These are phyloP conservation scores for Drosophila rubida DNA, from an alignment of 2,888 invertebrate genomes.

Conservation along the genomic window DNA sequence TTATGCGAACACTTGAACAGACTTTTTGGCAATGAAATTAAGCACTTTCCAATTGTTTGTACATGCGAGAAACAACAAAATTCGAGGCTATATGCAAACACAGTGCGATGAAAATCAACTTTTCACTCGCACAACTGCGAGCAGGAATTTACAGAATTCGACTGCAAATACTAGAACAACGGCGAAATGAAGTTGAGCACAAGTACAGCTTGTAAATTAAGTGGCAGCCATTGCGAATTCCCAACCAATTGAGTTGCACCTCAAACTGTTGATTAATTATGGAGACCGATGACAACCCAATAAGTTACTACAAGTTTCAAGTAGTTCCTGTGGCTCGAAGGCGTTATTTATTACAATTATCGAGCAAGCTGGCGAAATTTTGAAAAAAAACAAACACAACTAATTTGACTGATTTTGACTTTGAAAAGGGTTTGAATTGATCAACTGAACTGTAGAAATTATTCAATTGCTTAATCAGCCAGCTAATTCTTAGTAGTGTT, in stretches of 20 bases:
- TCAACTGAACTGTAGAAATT: no score
- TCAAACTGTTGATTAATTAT: neutral
- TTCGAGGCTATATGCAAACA: neutral
- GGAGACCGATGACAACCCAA: neutral
- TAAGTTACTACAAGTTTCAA: neutral
- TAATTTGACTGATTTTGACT: no score
- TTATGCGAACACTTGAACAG: slow-evolving; percentile 8
- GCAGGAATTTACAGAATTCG: neutral
- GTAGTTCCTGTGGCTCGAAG: no score
- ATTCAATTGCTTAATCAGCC: no score
- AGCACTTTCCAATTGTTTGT: neutral
- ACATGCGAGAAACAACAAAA: neutral
- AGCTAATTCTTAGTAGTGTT: no score
- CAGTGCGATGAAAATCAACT: neutral
- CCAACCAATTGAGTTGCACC: neutral
- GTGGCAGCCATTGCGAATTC: neutral
- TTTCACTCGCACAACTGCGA: neutral
- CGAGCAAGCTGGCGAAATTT: no score
- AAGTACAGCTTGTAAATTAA: neutral
- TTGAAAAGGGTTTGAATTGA: no score
- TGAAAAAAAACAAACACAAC: no score
- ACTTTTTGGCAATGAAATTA: slow-evolving; percentile 1
- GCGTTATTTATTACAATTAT: no score
- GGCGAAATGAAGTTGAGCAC: neutral
- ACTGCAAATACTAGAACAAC: neutral